Base-by-base conservation (phyloP, 2,888 invertebrate genomes). In the Chirona hameri region DNA sequence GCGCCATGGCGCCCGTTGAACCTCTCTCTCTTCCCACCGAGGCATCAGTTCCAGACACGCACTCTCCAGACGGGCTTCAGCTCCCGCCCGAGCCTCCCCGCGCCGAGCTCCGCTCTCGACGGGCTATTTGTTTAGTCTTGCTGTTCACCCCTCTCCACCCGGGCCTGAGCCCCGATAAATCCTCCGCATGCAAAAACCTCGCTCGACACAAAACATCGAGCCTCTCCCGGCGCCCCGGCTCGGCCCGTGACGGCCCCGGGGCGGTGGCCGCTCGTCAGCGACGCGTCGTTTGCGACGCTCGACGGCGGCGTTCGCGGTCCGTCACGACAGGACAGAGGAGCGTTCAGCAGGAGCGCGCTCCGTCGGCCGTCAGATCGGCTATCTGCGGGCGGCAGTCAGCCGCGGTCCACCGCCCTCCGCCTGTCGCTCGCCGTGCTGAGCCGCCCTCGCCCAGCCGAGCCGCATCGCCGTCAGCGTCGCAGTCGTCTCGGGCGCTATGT, bases 61-160 rank as follows among this genome's bases (percentile, higher is more conserved):
- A 52, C 52, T 52, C 52, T 12, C 52, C 52, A 52, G 12, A 52
- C 52, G 18, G 24, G 60, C 18, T 21, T 24, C n/a, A 9, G 9
- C 60, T 60, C 60, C 60, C 60, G 12, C 39, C 24, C 18, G 24
- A 60, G 24, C 15, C 60, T 18, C 18, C 27, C 72, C 31, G 31
- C 29, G 29, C 18, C 72, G 29, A 29, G 27, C 18, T 15, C 15
- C 27, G 31, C 15, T 69, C 69, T 29, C 69, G 3, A 24, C 27
- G 15, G 27, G 65, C 46, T 39, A 76, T 76, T 76, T 76, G 76
- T 76, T 76, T 76, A 76, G 76, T 76, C 76, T 76, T 76, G 24
- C 76, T 72, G 76, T 27, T 76, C 27, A 39, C 76, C 76, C 76
- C 76, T 76, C 18, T 39, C 10, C 39, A 18, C 21, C 24, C 10